Conservation (phyloP, 2,888 invertebrate species). For the Timema cristinae region DNA sequence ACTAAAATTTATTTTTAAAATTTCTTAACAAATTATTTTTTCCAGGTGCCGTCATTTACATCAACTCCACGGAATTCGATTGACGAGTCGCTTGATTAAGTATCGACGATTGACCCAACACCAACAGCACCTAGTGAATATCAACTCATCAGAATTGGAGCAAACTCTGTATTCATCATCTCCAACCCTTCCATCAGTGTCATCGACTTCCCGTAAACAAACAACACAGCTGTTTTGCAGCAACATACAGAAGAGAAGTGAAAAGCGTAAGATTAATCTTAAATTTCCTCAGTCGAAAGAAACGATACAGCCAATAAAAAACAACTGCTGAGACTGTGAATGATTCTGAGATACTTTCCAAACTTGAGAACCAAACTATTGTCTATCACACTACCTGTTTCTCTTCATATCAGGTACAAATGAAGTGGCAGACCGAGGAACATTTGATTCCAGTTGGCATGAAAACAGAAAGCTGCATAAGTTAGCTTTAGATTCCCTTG, state of each 20-base stretch:
- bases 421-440: neutral
- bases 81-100: neutral
- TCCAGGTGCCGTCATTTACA: conserved; percentile 1
- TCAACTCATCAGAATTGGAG: neutral
- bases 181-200: neutral
- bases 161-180: neutral
- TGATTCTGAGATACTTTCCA: conserved; percentile 1
- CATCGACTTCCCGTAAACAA: conserved; percentile 3
- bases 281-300: neutral
- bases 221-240: neutral
- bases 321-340: neutral
- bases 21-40: neutral
- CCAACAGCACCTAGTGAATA: neutral
- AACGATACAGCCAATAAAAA: neutral
- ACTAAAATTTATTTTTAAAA: neutral
- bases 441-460: neutral
- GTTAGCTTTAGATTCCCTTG: neutral
- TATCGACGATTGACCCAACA: neutral
- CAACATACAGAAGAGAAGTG: conserved; percentile 3
- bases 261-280: conserved; percentile 6
- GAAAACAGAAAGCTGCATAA: conserved; percentile 5
- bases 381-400: neutral
- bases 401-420: neutral
- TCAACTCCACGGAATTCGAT: neutral
- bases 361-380: neutral